Evolutionary conservation across 1,140 invertebrate genomes (phyloP).

Genomic region (Lasioglossum baleicum): DNA sequence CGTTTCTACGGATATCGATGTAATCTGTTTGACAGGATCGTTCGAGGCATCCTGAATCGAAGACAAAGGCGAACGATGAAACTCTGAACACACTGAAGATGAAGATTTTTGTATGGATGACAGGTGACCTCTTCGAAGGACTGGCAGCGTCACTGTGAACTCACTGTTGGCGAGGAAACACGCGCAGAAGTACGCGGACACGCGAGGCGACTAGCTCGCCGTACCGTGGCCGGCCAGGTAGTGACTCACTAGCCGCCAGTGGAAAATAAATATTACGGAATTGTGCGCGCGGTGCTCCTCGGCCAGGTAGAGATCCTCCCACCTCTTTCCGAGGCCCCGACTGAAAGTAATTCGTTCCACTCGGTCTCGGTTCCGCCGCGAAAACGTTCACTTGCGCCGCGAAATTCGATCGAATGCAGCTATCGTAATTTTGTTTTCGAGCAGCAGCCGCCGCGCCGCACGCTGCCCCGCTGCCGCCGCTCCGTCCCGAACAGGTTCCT

Average conservation of each 20-base stretch:
- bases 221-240: constrained; percentile 63
- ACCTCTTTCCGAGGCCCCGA: constrained; percentile 18
- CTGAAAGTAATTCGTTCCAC: constrained; percentile 60
- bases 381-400: constrained; percentile 34
- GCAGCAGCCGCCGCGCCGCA: not conserved
- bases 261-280: constrained; percentile 75
- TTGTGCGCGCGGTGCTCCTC: constrained; percentile 55
- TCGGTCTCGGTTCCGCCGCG: constrained; percentile 15
- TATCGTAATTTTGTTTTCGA: constrained; percentile 4
- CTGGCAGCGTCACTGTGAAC: constrained; percentile 22
- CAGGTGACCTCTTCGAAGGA: not conserved
- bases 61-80: not conserved
- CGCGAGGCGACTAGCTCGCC: constrained; percentile 54
- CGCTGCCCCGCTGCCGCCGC: too few species aligned
- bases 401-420: constrained; percentile 18
- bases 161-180: constrained; percentile 9
- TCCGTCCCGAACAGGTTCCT: not conserved
- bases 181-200: constrained; percentile 27
- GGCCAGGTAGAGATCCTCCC: constrained; percentile 46
- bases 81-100: not conserved
- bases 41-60: not conserved
- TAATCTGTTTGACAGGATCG: not conserved
- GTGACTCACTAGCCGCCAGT: constrained; percentile 66
- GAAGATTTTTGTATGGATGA: not conserved
- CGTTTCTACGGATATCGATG: constrained; percentile 16